Percentiles rank a stretch among this genome's conserved stretches.
Evolutionary conservation across 2,113 vertebrate species (phyloP).

Genomic region (Eubucco bourcierii): DNA sequence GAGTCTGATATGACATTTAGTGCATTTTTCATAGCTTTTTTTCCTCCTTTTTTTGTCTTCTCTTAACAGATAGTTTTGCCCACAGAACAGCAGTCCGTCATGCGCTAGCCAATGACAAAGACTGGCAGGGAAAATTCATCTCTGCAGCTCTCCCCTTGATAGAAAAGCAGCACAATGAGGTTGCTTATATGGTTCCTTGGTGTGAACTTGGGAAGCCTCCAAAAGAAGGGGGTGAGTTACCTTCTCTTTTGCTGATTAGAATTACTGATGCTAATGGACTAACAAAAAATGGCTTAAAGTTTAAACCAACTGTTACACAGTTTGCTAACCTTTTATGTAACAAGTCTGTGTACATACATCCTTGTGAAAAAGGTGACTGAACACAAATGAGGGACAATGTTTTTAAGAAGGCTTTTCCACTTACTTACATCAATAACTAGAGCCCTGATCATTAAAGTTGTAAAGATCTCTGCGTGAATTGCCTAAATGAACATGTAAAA

Average conservation of each 20-base stretch:
- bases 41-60: neutral
- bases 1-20: neutral
- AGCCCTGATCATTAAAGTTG: neutral
- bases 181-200: constrained; percentile 91
- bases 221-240: constrained; percentile 80
- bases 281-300: neutral
- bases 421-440: neutral
- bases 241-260: neutral
- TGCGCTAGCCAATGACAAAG: constrained; percentile 81
- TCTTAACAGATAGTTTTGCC: constrained; percentile 83
- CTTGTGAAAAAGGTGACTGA: neutral
- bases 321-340: neutral
- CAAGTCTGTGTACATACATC: neutral
- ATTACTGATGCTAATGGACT: neutral
- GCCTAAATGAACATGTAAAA: neutral
- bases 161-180: constrained; percentile 83
- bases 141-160: constrained; percentile 77
- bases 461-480: neutral
- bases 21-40: neutral
- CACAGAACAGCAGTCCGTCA: constrained; percentile 82
- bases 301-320: neutral
- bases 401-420: neutral
- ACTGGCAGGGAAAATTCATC: constrained; percentile 85
- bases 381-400: neutral
- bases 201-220: constrained; percentile 80